Evolutionary conservation across 2,113 vertebrate genomes (phyloP).

Genomic region (Oreochromis niloticus): DNA sequence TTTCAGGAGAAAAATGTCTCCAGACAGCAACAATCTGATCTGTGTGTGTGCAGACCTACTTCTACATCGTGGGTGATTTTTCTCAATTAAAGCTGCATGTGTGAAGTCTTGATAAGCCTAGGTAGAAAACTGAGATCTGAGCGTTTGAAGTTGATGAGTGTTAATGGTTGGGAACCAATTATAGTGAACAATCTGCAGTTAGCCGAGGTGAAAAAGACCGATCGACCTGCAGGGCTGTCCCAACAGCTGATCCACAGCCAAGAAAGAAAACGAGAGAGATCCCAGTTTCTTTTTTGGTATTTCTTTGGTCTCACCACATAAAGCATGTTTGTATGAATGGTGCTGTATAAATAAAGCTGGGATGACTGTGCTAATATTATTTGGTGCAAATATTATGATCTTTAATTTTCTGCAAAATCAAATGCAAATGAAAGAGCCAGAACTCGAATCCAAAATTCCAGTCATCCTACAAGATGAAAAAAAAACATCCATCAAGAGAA

Average conservation of each 20-base stretch:
- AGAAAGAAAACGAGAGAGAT: neutral
- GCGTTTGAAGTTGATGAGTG: neutral
- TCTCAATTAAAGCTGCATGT: neutral
- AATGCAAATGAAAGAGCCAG: neutral
- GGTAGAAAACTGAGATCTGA: neutral
- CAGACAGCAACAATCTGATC: neutral
- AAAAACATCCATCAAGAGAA: neutral
- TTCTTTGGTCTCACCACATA: neutral
- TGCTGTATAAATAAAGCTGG: neutral
- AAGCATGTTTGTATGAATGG: neutral
- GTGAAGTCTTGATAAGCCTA: neutral
- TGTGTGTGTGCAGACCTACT: neutral
- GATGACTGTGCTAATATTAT: neutral
- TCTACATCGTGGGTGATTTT: neutral
- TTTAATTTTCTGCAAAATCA: neutral
- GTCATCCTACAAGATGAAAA: neutral
- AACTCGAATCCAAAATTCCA: neutral
- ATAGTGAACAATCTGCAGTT: neutral
- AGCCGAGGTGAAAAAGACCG: neutral
- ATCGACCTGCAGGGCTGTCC: rapidly evolving
- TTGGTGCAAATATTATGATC: neutral
- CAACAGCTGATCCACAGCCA: neutral
- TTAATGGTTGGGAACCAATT: neutral
- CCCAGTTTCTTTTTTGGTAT: neutral
- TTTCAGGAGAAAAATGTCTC: neutral